A percentile compares a stretch with the other conserved stretches of the same genome.
phyloP scores from a whole-genome alignment of 2,797 vertebrate genomes.

The Melanotaenia maccullochi region DNA sequence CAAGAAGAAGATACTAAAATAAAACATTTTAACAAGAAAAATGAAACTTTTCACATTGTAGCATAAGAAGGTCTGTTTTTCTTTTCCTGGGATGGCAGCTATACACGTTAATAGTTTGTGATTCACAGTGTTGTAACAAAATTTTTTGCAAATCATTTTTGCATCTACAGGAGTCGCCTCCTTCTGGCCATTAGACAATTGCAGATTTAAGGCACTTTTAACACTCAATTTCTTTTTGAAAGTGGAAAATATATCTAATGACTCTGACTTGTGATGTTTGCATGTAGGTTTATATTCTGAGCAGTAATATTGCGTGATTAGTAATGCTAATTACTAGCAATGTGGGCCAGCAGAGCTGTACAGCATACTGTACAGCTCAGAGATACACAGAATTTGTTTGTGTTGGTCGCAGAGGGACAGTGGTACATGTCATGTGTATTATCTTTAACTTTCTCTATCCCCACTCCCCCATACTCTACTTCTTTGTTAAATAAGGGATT shows the following conservation, averaged over 20 bases:
- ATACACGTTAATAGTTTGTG: not conserved
- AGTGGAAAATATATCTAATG: not conserved
- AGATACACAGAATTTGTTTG: constrained; percentile 38
- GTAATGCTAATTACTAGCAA: constrained; percentile 7
- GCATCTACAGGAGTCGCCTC: too few species aligned
- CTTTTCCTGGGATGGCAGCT: too few species aligned
- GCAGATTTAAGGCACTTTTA: not conserved
- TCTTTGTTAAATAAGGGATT: constrained; percentile 79
- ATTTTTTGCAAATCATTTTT: not conserved
- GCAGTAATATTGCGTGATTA: constrained; percentile 13
- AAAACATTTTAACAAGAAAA: too few species aligned
- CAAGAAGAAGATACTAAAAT: too few species aligned
- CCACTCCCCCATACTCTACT: constrained; percentile 38
- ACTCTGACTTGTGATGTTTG: not conserved
- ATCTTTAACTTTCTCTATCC: constrained; percentile 49
- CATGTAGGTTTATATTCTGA: constrained; percentile 15
- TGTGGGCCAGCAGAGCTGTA: not conserved
- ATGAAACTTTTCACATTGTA: too few species aligned
- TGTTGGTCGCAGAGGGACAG: constrained; percentile 34
- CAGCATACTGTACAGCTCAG: constrained; percentile 4
- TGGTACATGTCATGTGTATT: constrained; percentile 52
- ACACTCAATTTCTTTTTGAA: not conserved
- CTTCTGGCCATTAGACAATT: too few species aligned
- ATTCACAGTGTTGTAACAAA: not conserved
- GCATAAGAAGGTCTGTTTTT: too few species aligned